Evolutionary conservation across 2,888 invertebrate genomes (phyloP).

Genomic region (Tiliacea citrago): DNA sequence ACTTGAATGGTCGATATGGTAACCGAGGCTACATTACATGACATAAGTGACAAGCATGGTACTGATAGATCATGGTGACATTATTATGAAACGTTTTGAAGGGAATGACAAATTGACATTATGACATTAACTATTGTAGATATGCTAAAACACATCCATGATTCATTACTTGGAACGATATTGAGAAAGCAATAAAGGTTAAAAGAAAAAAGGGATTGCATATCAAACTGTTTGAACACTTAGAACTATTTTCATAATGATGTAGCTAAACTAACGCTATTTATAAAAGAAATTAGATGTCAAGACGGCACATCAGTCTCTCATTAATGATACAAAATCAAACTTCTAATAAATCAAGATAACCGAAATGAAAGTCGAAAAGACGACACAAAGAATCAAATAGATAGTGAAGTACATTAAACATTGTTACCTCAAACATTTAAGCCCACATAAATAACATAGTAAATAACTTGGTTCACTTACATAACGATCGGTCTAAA

Average conservation of each 20-base stretch:
- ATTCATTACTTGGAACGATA: background rate
- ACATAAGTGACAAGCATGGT: constrained; percentile 64
- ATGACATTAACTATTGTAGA: constrained; percentile 21
- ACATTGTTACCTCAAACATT: constrained; percentile 46
- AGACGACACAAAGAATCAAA: constrained; percentile 67
- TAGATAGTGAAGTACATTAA: constrained; percentile 30
- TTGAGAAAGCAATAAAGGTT: background rate
- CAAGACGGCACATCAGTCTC: background rate
- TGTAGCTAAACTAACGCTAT: background rate
- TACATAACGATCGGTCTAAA: constrained; percentile 44
- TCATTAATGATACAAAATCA: constrained; percentile 14
- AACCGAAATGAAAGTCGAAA: constrained; percentile 79
- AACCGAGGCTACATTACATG: constrained; percentile 56
- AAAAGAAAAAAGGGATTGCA: background rate
- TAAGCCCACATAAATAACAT: constrained; percentile 41
- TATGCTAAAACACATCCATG: background rate
- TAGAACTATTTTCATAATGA: background rate
- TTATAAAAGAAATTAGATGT: constrained; percentile 16
- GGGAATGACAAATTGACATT: constrained; percentile 44
- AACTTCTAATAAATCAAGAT: constrained; percentile 75
- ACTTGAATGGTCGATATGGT: constrained; percentile 67
- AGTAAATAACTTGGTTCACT: constrained; percentile 37
- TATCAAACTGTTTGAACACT: too few species aligned
- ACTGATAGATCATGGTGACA: constrained; percentile 58
- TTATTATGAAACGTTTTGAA: constrained; percentile 57